Percentiles rank a stretch among this genome's conserved stretches.
Conservation (phyloP, 2,797 vertebrate genomes). For the Enteromius unitaeniatus region DNA sequence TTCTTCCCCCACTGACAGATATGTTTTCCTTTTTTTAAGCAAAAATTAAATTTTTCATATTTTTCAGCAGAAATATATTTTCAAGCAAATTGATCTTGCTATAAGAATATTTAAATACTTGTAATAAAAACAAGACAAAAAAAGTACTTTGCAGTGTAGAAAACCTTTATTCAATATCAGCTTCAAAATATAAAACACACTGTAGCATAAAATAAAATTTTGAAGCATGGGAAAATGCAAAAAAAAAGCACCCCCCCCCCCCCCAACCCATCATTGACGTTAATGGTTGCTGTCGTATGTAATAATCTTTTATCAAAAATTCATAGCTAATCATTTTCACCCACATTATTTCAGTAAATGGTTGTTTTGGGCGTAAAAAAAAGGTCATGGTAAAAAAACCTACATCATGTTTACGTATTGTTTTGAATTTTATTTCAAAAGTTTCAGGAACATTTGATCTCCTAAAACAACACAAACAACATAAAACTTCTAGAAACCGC, state of each 20-base stretch:
- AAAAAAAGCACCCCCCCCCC: neutral
- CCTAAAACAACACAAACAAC: neutral
- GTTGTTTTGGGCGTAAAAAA: neutral
- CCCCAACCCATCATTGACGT: no score
- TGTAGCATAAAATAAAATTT: neutral
- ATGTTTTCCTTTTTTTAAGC: neutral
- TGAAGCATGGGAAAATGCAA: no score
- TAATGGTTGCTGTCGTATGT: neutral
- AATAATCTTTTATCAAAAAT: neutral
- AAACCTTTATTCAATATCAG: neutral
- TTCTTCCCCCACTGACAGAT: neutral
- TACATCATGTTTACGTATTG: neutral
- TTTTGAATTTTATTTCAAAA: neutral
- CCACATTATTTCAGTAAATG: neutral
- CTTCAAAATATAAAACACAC: neutral
- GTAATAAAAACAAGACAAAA: neutral
- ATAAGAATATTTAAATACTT: neutral
- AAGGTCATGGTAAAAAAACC: neutral
- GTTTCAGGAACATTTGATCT: neutral
- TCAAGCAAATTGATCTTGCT: neutral
- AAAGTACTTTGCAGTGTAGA: neutral
- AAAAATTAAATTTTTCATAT: neutral
- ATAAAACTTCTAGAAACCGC: neutral
- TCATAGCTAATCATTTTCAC: neutral
- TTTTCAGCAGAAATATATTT: neutral